Evolutionary conservation across 2,888 invertebrate genomes (phyloP), one percentile per base, ranked within the genome.

Genomic region (Netelia virgata): DNA sequence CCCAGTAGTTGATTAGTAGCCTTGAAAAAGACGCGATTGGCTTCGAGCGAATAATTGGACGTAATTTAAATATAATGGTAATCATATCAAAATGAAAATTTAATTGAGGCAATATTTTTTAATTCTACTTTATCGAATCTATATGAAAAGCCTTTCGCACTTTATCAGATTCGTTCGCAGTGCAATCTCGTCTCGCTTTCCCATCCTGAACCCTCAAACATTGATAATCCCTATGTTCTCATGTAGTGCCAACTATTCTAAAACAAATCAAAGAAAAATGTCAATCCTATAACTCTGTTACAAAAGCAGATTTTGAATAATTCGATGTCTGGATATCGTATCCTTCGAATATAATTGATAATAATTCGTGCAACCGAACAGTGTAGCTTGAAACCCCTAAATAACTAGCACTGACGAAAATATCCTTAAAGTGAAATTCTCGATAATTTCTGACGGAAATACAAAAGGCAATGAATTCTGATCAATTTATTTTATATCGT

Each of bases 231-330:
- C 36, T 43, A 11, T 86, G 82, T 87, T 85, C 72, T 87, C 73
- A 82, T 57, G 87, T 88, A 89, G 87, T 87, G 88, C 88, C 86
- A 82, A 87, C 70, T 79, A 79, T 82, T 80, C 72, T 82, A 86
- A 85, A 87, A 82, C 18, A 50, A 74, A 63, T 36, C 36, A 47
- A 28, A 63, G 10, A 23, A 57, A 68, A 61, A 63, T 66, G 16
- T 53, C 43, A 55, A 57, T 18, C 53, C 43, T 9, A 69, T 68
- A 68, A 80, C 75, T 73, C 77, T 73, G 77, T 64, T 69, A 73
- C 53, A 36, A 63, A 61, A 77, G 70, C 84, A 82, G 84, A 77
- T 84, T 70, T 53, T 64, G 64, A 68, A 78, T 81, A 59, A 69
- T 66, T 82, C 74, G 59, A 75, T 82, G 78, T 84, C 50, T 55